phyloP scores from a whole-genome alignment of 1,140 invertebrate species.

The Drosophila novamexicana region DNA sequence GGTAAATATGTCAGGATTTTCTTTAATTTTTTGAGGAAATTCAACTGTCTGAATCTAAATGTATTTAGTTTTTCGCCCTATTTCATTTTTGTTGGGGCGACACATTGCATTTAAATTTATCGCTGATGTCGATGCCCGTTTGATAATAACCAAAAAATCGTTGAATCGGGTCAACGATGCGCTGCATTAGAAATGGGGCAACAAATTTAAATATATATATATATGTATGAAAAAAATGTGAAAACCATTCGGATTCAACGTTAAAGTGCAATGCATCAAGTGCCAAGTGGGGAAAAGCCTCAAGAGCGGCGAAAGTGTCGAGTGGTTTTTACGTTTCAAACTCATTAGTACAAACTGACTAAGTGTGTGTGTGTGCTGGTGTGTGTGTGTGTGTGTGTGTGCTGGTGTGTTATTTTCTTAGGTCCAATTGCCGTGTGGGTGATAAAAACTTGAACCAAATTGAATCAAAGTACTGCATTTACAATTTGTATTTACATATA shows the following conservation, averaged over 20 bases:
- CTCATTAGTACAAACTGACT: conserved; percentile 64
- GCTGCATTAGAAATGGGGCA: conserved; percentile 51
- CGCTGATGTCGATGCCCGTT: conserved; percentile 36
- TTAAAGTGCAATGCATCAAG: conserved; percentile 63
- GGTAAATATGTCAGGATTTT: no score
- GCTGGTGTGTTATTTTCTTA: conserved; percentile 37
- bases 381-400: conserved; percentile 9
- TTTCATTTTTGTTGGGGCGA: conserved; percentile 3
- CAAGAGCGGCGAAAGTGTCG: conserved; percentile 28
- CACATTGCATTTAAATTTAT: conserved; percentile 7
- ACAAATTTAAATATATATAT: conserved; percentile 33
- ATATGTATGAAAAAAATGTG: conserved; percentile 8
- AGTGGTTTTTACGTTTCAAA: conserved; percentile 71
- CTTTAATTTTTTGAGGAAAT: not conserved
- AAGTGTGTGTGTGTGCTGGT: conserved; percentile 10
- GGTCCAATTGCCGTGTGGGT: conserved; percentile 30
- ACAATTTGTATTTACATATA: conserved; percentile 35
- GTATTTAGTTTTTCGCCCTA: not conserved
- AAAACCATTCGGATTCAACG: conserved; percentile 61
- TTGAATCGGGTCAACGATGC: conserved; percentile 66
- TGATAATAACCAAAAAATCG: conserved; percentile 39
- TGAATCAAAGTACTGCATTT: conserved; percentile 64
- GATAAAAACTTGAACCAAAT: conserved; percentile 61
- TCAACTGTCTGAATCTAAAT: not conserved
- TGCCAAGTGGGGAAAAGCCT: conserved; percentile 43